phyloP scores from a whole-genome alignment of 2,113 vertebrate species.

The Hippocampus guttulatus region DNA sequence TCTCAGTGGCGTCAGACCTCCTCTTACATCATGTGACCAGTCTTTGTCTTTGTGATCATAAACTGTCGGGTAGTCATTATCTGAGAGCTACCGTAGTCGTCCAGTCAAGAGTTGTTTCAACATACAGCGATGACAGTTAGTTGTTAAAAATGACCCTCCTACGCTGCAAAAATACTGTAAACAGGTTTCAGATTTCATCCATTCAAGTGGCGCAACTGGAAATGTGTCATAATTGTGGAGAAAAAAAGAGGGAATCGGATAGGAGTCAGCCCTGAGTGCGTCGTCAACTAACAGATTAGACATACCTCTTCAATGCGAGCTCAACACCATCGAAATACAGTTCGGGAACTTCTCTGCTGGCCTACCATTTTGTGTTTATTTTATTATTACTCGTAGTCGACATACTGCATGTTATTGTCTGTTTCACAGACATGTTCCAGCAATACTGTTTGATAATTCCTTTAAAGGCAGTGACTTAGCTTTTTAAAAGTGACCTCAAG shows the following conservation, averaged over 20 bases:
- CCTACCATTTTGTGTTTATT: background rate
- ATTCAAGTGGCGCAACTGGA: too few species aligned
- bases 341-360: too few species aligned
- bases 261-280: too few species aligned
- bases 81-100: background rate
- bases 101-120: background rate
- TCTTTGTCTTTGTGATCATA: background rate
- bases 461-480: slow-evolving; percentile 15
- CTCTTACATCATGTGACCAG: background rate
- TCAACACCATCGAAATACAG: too few species aligned
- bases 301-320: too few species aligned
- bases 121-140: background rate
- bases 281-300: too few species aligned
- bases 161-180: background rate
- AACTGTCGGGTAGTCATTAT: background rate
- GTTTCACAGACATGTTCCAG: slow-evolving; percentile 21
- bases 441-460: slow-evolving; percentile 29
- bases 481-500: slow-evolving; percentile 6
- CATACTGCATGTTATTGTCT: background rate
- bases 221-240: too few species aligned
- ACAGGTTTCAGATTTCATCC: too few species aligned
- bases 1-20: slow-evolving; percentile 1
- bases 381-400: background rate
- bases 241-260: too few species aligned
- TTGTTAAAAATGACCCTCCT: background rate